Evolutionary conservation across 2,888 invertebrate genomes (phyloP).

Genomic region (Psylliodes chrysocephalus): DNA sequence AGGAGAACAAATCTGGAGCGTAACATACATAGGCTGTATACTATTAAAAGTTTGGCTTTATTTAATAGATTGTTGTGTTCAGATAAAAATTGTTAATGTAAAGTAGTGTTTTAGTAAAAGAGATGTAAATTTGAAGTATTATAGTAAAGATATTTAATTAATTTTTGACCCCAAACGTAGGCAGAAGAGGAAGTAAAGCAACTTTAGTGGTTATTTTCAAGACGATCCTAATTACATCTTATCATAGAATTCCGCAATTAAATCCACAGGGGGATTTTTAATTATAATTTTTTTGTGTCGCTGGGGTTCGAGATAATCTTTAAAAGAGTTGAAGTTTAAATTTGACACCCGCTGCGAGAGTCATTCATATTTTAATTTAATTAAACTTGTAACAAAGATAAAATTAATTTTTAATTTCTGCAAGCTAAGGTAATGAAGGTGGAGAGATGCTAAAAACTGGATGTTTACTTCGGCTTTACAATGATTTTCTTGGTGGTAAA

Average conservation of each 20-base stretch:
- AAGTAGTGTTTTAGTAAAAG: too few species aligned
- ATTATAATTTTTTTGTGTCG: conserved; percentile 46
- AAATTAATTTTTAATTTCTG: conserved; percentile 66
- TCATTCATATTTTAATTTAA: conserved; percentile 62
- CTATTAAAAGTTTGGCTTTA: too few species aligned
- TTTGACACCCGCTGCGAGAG: conserved; percentile 59
- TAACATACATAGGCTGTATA: too few species aligned
- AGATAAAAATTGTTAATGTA: too few species aligned
- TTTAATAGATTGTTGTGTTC: too few species aligned
- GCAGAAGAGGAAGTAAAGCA: background rate
- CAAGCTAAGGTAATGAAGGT: conserved; percentile 57
- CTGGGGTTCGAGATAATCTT: conserved; percentile 44
- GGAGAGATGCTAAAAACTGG: conserved; percentile 55
- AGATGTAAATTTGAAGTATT: background rate
- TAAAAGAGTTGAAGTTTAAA: conserved; percentile 50
- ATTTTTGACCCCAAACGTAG: background rate
- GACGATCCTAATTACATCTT: conserved; percentile 36
- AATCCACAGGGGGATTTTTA: conserved; percentile 37
- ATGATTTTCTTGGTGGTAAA: conserved; percentile 56
- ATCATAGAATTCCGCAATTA: conserved; percentile 37
- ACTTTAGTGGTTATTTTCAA: conserved; percentile 22
- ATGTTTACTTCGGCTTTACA: conserved; percentile 56
- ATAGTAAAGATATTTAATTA: background rate
- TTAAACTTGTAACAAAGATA: conserved; percentile 64
- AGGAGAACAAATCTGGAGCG: too few species aligned